Evolutionary conservation across 2,113 vertebrate genomes (phyloP).

Genomic region (Etheostoma spectabile): DNA sequence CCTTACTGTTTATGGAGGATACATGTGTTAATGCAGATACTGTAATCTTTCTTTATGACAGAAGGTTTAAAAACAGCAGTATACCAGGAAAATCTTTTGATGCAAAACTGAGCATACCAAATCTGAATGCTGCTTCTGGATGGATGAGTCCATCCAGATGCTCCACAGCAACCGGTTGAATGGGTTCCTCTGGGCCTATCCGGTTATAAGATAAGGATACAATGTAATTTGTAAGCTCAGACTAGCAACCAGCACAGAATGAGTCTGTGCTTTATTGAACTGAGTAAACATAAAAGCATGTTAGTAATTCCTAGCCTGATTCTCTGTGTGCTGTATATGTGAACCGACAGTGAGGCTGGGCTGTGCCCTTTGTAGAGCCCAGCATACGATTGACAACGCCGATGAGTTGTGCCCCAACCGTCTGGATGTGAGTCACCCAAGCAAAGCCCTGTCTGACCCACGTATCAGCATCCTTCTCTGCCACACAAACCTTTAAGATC

Average conservation of each 20-base stretch:
- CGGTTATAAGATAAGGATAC: slow-evolving; percentile 1
- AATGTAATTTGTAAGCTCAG: slow-evolving; percentile 5
- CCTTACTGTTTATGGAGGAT: not conserved
- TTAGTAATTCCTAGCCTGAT: not conserved
- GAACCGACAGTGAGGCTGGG: not conserved
- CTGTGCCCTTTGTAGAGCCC: not conserved
- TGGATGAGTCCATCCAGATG: not conserved
- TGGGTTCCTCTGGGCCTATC: slow-evolving; percentile 13
- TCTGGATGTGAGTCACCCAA: not conserved
- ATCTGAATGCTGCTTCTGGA: not conserved
- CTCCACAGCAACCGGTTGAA: slow-evolving; percentile 41
- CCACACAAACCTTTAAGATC: no score
- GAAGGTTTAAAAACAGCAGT: not conserved
- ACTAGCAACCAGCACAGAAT: not conserved
- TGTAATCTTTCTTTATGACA: no score
- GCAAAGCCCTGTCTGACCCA: not conserved
- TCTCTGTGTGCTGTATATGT: not conserved
- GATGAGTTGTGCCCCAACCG: not conserved
- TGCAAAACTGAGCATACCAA: not conserved
- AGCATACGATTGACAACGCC: not conserved
- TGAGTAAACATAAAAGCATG: not conserved
- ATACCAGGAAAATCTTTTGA: not conserved
- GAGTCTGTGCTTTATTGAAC: slow-evolving; percentile 1
- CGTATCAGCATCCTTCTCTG: not conserved
- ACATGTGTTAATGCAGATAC: not conserved